Evolutionary conservation across 2,113 vertebrate species (phyloP).

Genomic region (Melanotaenia duboulayi): DNA sequence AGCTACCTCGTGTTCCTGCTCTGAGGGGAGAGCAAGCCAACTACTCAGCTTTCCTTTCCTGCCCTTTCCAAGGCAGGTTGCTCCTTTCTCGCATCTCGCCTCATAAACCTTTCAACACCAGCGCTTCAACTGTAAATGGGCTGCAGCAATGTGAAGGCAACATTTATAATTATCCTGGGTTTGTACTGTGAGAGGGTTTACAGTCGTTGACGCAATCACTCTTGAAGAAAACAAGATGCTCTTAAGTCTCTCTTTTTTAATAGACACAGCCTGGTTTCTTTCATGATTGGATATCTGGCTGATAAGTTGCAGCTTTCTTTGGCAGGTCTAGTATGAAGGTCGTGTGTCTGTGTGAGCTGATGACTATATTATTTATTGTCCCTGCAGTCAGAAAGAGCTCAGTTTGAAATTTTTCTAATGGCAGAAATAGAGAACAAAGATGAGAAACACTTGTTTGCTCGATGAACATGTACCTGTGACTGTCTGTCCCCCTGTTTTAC

Average conservation of each 20-base stretch:
- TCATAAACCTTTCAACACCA: conserved; percentile 82
- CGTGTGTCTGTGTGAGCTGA: background rate
- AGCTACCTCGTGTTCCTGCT: conserved; percentile 57
- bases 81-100: conserved; percentile 71
- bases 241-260: conserved; percentile 1
- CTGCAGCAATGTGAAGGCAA: conserved; percentile 69
- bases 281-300: conserved; percentile 41
- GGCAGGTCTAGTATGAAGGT: conserved; percentile 38
- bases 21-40: conserved; percentile 53
- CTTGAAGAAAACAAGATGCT: conserved; percentile 69
- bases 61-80: conserved; percentile 66
- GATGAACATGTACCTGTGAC: conserved; percentile 38
- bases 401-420: conserved; percentile 14
- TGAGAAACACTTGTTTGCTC: conserved; percentile 35
- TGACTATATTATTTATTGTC: conserved; percentile 25
- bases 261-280: conserved; percentile 3
- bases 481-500: conserved; percentile 31
- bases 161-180: conserved; percentile 74
- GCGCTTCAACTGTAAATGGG: conserved; percentile 66
- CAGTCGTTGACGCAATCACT: conserved; percentile 68
- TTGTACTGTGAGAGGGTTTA: conserved; percentile 60
- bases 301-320: conserved; percentile 26
- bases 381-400: conserved; percentile 20
- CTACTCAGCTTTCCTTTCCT: conserved; percentile 60
- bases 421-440: conserved; percentile 41